Evolutionary conservation across 2,797 vertebrate genomes (phyloP), one percentile per base, ranked within the genome.

Genomic region (Sebastiscus albofasciatus): DNA sequence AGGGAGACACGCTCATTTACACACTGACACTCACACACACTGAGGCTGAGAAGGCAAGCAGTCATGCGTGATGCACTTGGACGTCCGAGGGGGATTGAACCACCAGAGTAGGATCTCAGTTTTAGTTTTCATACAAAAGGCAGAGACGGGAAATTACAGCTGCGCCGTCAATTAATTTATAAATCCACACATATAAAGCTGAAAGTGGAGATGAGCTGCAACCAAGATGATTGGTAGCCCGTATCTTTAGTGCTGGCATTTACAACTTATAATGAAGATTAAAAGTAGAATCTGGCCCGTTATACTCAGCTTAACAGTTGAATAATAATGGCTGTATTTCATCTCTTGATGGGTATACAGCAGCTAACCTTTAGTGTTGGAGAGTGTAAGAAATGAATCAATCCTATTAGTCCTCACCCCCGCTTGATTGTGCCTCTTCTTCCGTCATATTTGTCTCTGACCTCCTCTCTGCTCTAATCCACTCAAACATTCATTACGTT

Each of bases 201-300:
- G 46, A 27, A 67, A 70, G 49, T 52, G 64, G 76, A 82, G 52
- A 79, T 34, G 70, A 75, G 55, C 68, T 71, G 67, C 54, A 14
- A 55, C 70, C 60, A 10, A 65, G 79, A 85, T 87, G 86, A 91
- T 82, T 79, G 75, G 82, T 84, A n/a, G 72, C 34, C 33, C 0
- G 16, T 79, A 77, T 87, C 54, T 80, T 75, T 20, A 64, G 58
- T 52, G 4, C 59, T 85, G 84, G 67, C 84, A 87, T 91, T 91
- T 92, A 88, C 79, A 89, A 84, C 62, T 77, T 83, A 65, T 62
- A 87, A 92, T 90, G 61, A 87, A 80, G 74, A 55, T 74, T 8
- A 55, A 6, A 55, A 77, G 58, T 22, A 20, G 67, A 82, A 55
- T 65, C 62, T 55, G 70, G 36, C 60, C 33, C n/a, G 72, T 78